Evolutionary conservation across 2,888 invertebrate genomes (phyloP), one percentile per base, ranked within the genome.

Genomic region (Xestia xanthographa): DNA sequence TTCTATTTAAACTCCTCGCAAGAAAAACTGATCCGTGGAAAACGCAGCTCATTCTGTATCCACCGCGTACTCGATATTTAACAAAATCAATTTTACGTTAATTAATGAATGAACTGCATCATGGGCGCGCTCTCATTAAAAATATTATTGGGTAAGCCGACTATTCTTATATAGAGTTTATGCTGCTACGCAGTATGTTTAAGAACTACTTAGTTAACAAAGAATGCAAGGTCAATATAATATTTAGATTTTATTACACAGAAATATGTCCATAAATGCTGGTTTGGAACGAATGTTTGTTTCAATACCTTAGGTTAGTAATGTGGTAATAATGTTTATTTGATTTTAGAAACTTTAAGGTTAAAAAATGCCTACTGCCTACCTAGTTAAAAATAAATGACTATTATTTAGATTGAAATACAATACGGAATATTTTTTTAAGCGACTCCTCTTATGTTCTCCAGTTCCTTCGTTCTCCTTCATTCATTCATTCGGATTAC

Each of bases 41-140:
- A 41, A 41, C 41, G 1, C 29, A 22, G 14, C 12, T 43, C 12
- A 43, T 43, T 43, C 43, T 29, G 11, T 43, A 12, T 38, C 72
- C 41, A n/a, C n/a, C n/a, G 22, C 14, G 38, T 48, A 60, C 73
- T 67, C 56, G 68, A 66, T 48, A 56, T 78, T 75, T 74, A 20
- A 22, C n/a, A n/a, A n/a, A n/a, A n/a, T n/a, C n/a, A n/a, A n/a
- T n/a, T n/a, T n/a, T n/a, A 82, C 63, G 60, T 68, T 50, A 80
- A 75, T 80, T 77, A 82, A 79, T 77, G 72, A 38, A 63, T 63
- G 26, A 73, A 72, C 63, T 60, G 66, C 58, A 58, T 53, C 43
- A n/a, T 70, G 34, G 60, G 45, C 62, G 38, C 34, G 41, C 53
- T 76, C 62, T 77, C 45, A 53, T 60, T 45, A 5, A 60, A 77